These are phyloP conservation scores for Gallinago stenura DNA, from an alignment of 2,797 vertebrate species.

Conservation along the genomic window DNA sequence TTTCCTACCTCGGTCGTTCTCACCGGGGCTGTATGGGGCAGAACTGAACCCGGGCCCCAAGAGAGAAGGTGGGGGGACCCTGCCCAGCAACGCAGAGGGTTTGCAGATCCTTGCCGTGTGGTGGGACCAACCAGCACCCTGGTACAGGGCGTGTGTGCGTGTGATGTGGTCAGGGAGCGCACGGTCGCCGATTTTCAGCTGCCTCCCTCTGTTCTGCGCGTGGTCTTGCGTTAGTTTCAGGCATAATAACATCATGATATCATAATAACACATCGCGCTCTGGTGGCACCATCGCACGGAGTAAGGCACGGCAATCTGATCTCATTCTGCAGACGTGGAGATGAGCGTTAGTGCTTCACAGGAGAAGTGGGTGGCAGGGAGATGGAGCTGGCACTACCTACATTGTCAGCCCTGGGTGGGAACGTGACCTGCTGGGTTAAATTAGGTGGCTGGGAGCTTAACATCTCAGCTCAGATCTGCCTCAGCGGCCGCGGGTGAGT, in stretches of 20 bases:
- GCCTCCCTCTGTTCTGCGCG: background rate
- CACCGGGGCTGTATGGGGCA: background rate
- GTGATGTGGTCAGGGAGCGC: constrained; percentile 33
- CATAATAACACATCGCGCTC: background rate
- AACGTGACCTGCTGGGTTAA: constrained; percentile 58
- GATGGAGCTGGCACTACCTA: background rate
- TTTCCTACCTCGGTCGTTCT: background rate
- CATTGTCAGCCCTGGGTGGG: constrained; percentile 21
- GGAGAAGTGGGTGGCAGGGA: constrained; percentile 16
- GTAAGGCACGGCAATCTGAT: constrained; percentile 52
- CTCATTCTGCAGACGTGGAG: constrained; percentile 14
- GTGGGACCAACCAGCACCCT: constrained; percentile 15
- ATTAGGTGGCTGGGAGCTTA: constrained; percentile 41
- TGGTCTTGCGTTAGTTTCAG: constrained; percentile 32
- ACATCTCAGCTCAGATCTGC: constrained; percentile 36
- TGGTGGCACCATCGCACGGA: constrained; percentile 5
- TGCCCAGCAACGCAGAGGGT: background rate
- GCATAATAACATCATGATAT: constrained; percentile 44
- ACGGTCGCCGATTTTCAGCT: background rate
- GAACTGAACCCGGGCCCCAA: background rate
- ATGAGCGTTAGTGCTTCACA: background rate
- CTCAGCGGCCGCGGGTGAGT: constrained; percentile 2
- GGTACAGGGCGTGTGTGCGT: background rate
- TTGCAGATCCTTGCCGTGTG: background rate
- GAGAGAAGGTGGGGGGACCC: background rate